phyloP scores from a whole-genome alignment of 2,888 invertebrate species.

The Ormyrus labotus region DNA sequence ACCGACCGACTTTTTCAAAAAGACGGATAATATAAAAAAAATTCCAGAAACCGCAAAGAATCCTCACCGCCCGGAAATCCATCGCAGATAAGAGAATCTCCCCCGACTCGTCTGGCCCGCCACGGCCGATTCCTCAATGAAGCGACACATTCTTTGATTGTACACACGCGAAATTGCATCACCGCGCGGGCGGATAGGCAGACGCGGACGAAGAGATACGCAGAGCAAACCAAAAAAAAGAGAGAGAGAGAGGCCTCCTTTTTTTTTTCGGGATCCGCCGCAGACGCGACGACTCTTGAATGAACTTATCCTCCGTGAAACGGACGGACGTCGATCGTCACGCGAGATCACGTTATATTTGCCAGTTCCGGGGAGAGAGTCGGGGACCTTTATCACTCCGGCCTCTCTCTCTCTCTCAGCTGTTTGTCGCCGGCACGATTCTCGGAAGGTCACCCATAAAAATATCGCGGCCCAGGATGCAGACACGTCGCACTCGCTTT shows the following conservation, averaged over 20 bases:
- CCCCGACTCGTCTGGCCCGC: no score
- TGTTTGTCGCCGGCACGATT: conserved; percentile 66
- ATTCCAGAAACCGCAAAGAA: no score
- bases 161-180: conserved; percentile 20
- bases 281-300: conserved; percentile 3
- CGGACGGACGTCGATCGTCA: conserved; percentile 51
- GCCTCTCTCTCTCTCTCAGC: conserved; percentile 61
- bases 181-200: neutral
- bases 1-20: no score
- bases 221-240: neutral
- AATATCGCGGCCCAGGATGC: conserved; percentile 67
- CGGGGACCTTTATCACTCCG: conserved; percentile 62
- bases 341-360: conserved; percentile 53
- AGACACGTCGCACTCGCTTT: conserved; percentile 53
- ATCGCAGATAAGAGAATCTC: no score
- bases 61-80: no score
- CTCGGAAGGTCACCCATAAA: conserved; percentile 69
- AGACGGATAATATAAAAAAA: no score
- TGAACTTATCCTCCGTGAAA: conserved; percentile 38
- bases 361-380: conserved; percentile 39
- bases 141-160: conserved; percentile 10
- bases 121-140: conserved; percentile 1
- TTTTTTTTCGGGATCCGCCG: conserved; percentile 18
- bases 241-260: conserved; percentile 14
- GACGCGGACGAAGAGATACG: neutral